Percentiles rank a stretch among this genome's conserved stretches.
Evolutionary conservation across 2,797 vertebrate genomes (phyloP).

Genomic region (Tauraco hartlaubi): DNA sequence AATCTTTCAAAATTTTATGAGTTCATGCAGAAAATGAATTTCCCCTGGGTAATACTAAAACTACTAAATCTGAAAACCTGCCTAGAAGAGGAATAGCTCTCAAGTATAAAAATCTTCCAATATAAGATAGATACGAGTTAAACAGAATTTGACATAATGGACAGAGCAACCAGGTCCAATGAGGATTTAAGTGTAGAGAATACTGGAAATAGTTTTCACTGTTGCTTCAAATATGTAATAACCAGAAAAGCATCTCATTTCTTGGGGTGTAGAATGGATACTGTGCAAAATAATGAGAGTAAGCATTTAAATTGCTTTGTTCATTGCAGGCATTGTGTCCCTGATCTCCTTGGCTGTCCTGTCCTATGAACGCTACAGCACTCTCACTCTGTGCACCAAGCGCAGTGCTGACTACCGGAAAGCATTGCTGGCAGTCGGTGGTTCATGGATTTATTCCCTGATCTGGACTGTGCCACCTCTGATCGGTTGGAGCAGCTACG

Average conservation of each 20-base stretch:
- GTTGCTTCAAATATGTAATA: not conserved
- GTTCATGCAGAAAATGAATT: constrained; percentile 1
- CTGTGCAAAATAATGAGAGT: not conserved
- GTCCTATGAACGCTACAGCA: constrained; percentile 91
- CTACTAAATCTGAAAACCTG: not conserved
- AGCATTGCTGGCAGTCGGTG: constrained; percentile 85
- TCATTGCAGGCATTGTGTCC: constrained; percentile 87
- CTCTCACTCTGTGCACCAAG: constrained; percentile 87
- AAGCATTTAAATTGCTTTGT: not conserved
- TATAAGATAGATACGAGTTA: not conserved
- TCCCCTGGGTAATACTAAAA: not conserved
- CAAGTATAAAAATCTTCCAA: not conserved
- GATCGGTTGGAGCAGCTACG: constrained; percentile 91
- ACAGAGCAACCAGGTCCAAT: not conserved
- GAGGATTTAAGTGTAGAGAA: not conserved
- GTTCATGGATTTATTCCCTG: constrained; percentile 90
- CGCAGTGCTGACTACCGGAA: constrained; percentile 80
- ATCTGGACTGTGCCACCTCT: constrained; percentile 91
- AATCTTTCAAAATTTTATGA: not conserved
- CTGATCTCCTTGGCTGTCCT: constrained; percentile 89
- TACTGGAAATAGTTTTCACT: not conserved
- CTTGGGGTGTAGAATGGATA: not conserved
- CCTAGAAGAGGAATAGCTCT: not conserved
- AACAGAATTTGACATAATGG: not conserved
- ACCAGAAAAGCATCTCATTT: not conserved